Percentiles rank a stretch among this genome's conserved stretches.
These are phyloP conservation scores for Neodiprion lecontei DNA, from an alignment of 1,140 invertebrate species.

Conservation along the genomic window DNA sequence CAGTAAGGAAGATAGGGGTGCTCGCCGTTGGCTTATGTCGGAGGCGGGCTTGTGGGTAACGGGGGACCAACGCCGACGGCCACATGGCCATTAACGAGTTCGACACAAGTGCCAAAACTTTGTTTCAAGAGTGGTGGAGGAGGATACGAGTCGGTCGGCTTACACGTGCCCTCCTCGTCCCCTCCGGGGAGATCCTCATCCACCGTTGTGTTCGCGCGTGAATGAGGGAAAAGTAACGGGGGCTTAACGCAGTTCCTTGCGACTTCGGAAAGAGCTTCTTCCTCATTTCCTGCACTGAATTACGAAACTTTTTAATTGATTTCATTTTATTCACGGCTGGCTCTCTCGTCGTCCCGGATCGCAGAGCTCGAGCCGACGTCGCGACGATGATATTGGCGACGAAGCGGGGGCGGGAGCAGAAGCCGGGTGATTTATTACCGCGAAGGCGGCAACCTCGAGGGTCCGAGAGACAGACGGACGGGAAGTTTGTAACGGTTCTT, in stretches of 20 bases:
- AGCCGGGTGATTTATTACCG: background rate
- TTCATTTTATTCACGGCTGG: background rate
- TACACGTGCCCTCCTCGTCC: constrained; percentile 27
- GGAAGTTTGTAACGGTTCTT: background rate
- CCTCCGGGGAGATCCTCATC: background rate
- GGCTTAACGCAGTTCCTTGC: too few species aligned
- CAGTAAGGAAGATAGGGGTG: constrained; percentile 24
- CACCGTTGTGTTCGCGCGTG: too few species aligned
- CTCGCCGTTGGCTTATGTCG: background rate
- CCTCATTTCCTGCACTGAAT: too few species aligned
- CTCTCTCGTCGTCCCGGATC: too few species aligned
- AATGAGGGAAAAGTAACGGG: too few species aligned
- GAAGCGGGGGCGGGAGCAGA: background rate
- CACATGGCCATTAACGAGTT: constrained; percentile 41
- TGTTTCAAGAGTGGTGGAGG: constrained; percentile 5
- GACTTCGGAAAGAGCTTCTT: too few species aligned
- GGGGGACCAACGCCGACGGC: background rate
- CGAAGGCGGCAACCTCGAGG: background rate
- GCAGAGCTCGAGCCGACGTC: background rate
- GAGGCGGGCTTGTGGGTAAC: background rate
- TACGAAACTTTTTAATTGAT: background rate
- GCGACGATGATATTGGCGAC: background rate
- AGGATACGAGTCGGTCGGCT: constrained; percentile 26
- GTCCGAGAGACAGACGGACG: background rate
- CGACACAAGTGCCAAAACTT: constrained; percentile 33